Conservation (phyloP, 30 jellyfish, hydroid and myxozoan species). For the Rhopilema esculentum region DNA sequence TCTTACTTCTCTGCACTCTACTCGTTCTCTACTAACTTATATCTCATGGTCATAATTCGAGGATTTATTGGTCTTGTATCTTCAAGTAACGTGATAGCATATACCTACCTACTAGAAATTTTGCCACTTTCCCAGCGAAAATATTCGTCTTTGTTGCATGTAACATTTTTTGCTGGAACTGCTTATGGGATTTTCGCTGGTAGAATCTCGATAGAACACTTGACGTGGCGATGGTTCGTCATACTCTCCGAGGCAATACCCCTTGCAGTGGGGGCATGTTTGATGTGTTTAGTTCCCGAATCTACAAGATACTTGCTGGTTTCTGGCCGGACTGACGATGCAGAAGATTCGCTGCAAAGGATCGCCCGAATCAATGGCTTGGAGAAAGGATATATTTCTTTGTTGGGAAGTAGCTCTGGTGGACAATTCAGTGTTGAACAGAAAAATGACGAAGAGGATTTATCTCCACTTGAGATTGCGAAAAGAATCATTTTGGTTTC, state of each 20-base stretch:
- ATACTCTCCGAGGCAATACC: neutral
- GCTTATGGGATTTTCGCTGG: neutral
- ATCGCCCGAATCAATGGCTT: neutral
- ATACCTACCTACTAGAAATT: conserved; percentile 3
- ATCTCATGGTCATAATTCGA: neutral
- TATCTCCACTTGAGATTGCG: neutral
- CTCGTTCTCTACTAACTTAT: conserved; percentile 3
- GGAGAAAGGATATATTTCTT: neutral
- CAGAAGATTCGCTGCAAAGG: neutral
- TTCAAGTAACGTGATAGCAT: neutral
- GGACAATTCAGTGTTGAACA: too few relatives aligned
- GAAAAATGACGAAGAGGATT: too few relatives aligned
- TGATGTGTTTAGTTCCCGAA: neutral
- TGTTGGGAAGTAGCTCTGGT: neutral
- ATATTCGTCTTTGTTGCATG: neutral
- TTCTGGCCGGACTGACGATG: neutral
- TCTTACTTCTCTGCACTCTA: neutral
- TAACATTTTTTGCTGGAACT: neutral
- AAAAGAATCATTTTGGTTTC: neutral
- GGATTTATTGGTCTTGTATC: neutral
- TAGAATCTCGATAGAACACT: neutral
- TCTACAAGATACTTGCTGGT: neutral
- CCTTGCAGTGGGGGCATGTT: neutral
- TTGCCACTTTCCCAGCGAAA: conserved; percentile 14
- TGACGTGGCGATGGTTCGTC: conserved; percentile 29